Evolutionary conservation across 1,140 invertebrate species (phyloP).

Genomic region (Pogonomyrmex barbatus): DNA sequence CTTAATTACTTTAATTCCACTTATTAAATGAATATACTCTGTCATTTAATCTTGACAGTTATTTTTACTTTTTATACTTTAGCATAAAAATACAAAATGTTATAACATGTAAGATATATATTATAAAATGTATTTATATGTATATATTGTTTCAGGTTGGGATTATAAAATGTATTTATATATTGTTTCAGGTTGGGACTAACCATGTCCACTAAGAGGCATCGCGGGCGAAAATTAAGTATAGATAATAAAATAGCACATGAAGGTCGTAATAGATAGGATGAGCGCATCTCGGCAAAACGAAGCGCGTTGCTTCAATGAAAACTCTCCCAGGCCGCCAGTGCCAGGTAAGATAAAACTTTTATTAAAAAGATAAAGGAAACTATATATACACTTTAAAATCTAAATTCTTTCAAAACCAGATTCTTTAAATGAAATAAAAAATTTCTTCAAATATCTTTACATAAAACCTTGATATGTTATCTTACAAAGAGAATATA

Average conservation of each 20-base stretch:
- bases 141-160: constrained; percentile 83
- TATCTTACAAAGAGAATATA: neutral
- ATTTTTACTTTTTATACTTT: neutral
- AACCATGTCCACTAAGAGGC: constrained; percentile 86
- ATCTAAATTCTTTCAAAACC: neutral
- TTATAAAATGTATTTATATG: constrained; percentile 54
- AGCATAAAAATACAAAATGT: neutral
- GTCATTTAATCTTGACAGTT: neutral
- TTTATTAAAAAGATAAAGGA: constrained; percentile 30
- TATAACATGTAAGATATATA: neutral
- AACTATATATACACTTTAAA: neutral
- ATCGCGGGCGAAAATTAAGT: constrained; percentile 83
- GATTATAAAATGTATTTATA: constrained; percentile 63
- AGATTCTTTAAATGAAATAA: constrained; percentile 18
- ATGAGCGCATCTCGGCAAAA: constrained; percentile 85
- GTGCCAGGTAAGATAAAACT: constrained; percentile 83
- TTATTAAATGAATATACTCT: neutral
- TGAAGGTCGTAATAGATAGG: constrained; percentile 85
- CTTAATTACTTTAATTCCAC: constrained; percentile 7
- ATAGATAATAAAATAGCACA: constrained; percentile 83
- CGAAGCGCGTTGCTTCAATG: constrained; percentile 86
- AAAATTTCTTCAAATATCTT: neutral
- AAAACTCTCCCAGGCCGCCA: constrained; percentile 87
- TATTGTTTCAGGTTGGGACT: constrained; percentile 82
- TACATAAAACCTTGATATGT: neutral